These are phyloP conservation scores for Sympetrum striolatum DNA, from an alignment of 2,888 invertebrate species.

Conservation along the genomic window DNA sequence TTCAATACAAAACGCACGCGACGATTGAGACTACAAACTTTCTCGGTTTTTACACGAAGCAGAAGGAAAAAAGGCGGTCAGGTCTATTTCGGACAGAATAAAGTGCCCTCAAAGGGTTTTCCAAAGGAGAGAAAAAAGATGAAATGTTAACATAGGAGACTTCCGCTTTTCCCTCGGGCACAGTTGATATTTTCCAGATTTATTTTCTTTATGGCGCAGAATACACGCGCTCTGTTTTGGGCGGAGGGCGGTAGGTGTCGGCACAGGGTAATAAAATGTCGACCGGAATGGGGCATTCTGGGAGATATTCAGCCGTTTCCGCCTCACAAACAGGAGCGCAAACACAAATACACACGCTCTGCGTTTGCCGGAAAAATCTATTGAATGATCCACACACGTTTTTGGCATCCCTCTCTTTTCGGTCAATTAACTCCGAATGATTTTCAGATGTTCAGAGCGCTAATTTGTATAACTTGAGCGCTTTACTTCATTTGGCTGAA, in stretches of 20 bases:
- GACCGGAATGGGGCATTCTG: background rate
- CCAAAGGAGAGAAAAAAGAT: background rate
- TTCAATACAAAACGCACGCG: background rate
- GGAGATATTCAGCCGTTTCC: conserved; percentile 17
- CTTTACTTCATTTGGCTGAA: background rate
- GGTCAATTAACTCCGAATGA: background rate
- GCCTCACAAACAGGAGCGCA: background rate
- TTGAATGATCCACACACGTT: no score
- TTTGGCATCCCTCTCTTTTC: no score
- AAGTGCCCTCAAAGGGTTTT: conserved; percentile 20
- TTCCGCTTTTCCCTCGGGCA: conserved; percentile 14
- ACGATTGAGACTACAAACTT: background rate
- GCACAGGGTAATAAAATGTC: conserved; percentile 9
- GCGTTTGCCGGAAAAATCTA: no score
- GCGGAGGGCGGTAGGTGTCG: background rate
- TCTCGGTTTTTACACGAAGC: background rate
- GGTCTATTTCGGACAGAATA: conserved; percentile 4
- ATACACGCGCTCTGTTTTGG: background rate
- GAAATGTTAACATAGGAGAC: conserved; percentile 31
- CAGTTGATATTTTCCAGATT: conserved; percentile 26
- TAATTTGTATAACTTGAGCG: background rate
- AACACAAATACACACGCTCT: background rate
- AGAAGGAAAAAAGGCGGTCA: conserved; percentile 5
- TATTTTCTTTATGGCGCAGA: conserved; percentile 18
- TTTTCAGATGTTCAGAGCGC: background rate